Base-by-base conservation (phyloP, 2,113 vertebrate species). In the Sorex fumeus region DNA sequence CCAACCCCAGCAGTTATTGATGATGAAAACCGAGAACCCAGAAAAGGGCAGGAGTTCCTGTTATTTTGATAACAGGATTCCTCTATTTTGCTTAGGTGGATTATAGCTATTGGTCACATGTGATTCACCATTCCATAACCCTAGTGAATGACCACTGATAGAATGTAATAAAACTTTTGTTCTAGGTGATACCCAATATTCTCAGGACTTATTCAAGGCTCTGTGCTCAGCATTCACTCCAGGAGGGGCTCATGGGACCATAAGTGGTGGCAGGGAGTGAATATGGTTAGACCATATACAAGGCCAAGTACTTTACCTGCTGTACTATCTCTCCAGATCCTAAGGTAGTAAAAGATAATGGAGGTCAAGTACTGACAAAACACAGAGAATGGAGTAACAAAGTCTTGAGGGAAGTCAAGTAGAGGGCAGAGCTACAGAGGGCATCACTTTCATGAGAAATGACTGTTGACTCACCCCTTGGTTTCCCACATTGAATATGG, bases 391-490 rank as follows among this genome's bases (percentile, higher is more conserved):
- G 28, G 30, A 76, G 7, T 19, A 72, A 60, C 34, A 32, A 30
- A 91, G 40, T 84, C 36, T 62, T 80, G 25, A 83, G 67, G 40
- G 67, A 53, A 5, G 40, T 21, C 18, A 66, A 27, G 18, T 45
- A 0, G 36, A 4, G 13, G 62, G 18, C 43, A 53, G 9, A 43
- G 36, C 57, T 8, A 83, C 13, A 62, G 13, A 74, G n/a, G 66
- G 9, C 43, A 84, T 93, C 21, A n/a, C 47, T 57, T 78, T 90
- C 25, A 28, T 30, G 53, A 21, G 50, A 90, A 90, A 84, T 60
- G 27, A 71, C 62, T 69, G 78, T 28, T 67, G 28, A 78, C 13
- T 4, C 28, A 66, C 40, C 69, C 27, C 9, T 66, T 82, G 11
- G 30, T 50, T 90, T 64, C 25, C n/a, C 13, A 75, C 6, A n/a